phyloP scores from a whole-genome alignment of 2,113 vertebrate genomes.

The Lepus europaeus region DNA sequence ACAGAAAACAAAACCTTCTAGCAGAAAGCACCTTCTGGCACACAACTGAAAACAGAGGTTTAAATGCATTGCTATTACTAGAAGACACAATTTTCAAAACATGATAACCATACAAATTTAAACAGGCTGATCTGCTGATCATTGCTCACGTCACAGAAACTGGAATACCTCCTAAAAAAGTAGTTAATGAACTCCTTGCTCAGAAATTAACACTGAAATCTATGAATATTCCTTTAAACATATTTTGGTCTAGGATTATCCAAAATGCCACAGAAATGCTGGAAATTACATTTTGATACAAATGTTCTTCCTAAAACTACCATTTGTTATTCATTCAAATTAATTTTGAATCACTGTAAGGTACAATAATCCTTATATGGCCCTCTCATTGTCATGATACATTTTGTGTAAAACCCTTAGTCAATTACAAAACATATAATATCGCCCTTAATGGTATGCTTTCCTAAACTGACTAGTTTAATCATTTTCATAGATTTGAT shows the following conservation, averaged over 20 bases:
- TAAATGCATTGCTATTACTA: neutral
- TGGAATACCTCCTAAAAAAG: neutral
- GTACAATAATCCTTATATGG: neutral
- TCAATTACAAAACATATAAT: neutral
- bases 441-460: neutral
- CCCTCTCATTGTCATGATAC: neutral
- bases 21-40: neutral
- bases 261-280: neutral
- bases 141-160: neutral
- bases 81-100: neutral
- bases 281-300: neutral
- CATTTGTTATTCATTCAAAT: constrained; percentile 2
- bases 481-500: neutral
- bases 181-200: neutral
- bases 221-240: neutral
- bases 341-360: neutral
- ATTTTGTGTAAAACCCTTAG: neutral
- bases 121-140: neutral
- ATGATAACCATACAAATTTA: neutral
- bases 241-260: neutral
- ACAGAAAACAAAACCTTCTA: neutral
- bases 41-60: neutral
- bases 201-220: constrained; percentile 38
- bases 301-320: neutral
- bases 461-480: neutral